These are phyloP conservation scores for Trogon melanurus DNA, from an alignment of 2,113 vertebrate species.

Conservation along the genomic window DNA sequence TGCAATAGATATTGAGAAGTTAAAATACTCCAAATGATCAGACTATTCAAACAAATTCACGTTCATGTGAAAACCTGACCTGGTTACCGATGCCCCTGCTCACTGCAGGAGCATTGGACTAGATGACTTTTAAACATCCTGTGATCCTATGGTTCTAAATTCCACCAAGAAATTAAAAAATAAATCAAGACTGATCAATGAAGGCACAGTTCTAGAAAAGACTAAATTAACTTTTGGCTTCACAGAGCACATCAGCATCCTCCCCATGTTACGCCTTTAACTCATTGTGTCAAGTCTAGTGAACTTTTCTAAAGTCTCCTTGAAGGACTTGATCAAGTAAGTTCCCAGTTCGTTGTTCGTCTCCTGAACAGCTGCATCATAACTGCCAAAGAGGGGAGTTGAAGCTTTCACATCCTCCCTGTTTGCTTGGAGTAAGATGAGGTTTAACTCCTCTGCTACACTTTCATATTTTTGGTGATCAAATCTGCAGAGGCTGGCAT, in stretches of 20 bases:
- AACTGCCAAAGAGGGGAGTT: constrained; percentile 87
- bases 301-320: constrained; percentile 83
- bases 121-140: no score
- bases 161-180: neutral
- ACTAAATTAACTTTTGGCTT: neutral
- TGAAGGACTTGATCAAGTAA: constrained; percentile 87
- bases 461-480: constrained; percentile 82
- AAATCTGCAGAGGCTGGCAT: constrained; percentile 77
- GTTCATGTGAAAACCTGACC: no score
- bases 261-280: neutral
- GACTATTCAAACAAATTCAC: neutral
- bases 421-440: constrained; percentile 79
- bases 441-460: constrained; percentile 77
- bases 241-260: neutral
- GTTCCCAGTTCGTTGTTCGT: constrained; percentile 89
- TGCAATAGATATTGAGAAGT: neutral
- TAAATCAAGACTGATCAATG: neutral
- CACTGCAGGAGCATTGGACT: no score
- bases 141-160: no score
- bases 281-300: constrained; percentile 73
- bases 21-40: neutral
- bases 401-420: constrained; percentile 82
- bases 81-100: no score
- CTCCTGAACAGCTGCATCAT: constrained; percentile 89
- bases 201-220: neutral